phyloP scores from a whole-genome alignment of 2,113 vertebrate genomes.

The Climacteris rufus region DNA sequence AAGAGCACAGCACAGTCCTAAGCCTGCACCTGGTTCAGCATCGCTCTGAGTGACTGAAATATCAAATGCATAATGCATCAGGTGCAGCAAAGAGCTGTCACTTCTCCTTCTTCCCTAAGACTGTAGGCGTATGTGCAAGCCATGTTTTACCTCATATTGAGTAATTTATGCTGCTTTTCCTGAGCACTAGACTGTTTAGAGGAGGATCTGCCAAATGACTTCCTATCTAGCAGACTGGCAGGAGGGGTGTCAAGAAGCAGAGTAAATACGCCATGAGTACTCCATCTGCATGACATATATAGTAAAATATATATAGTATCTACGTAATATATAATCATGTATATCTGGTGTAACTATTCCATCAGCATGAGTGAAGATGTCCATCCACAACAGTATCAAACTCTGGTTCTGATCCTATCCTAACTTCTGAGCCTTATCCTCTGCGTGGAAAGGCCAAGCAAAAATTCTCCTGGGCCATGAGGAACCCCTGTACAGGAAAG shows the following conservation, averaged over 20 bases:
- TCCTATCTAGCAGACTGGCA: neutral
- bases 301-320: neutral
- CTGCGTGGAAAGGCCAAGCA: neutral
- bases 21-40: neutral
- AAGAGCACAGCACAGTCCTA: neutral
- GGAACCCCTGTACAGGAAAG: neutral
- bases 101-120: neutral
- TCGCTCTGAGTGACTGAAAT: neutral
- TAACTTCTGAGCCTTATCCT: neutral
- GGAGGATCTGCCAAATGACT: neutral
- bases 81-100: neutral
- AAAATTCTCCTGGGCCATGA: neutral
- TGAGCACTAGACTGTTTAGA: neutral
- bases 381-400: neutral
- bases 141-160: neutral
- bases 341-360: neutral
- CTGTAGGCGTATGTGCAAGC: neutral
- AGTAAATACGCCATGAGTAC: accelerated
- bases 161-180: neutral
- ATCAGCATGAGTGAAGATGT: neutral
- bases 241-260: neutral
- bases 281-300: neutral
- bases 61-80: neutral
- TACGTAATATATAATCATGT: too few relatives aligned
- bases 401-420: neutral